Evolutionary conservation across 2,113 vertebrate genomes (phyloP).

Genomic region (Entelurus aequoreus): DNA sequence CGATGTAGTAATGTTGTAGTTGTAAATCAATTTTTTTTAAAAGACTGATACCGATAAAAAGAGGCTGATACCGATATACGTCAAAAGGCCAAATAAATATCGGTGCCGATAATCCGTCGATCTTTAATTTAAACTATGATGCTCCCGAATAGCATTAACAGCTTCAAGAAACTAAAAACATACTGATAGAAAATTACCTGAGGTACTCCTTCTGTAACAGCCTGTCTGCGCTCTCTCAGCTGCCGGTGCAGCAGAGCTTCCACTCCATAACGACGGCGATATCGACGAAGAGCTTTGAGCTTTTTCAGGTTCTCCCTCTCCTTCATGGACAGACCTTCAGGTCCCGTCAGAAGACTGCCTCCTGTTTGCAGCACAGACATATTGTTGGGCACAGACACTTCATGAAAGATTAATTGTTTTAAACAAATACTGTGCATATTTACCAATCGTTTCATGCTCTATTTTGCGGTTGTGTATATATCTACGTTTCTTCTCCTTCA

Average conservation of each 20-base stretch:
- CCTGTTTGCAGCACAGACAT: slow-evolving; percentile 57
- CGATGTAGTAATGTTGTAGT: too few relatives aligned
- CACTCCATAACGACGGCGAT: slow-evolving; percentile 88
- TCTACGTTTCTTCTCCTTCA: slow-evolving; percentile 91
- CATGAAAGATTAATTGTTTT: background rate
- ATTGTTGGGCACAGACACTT: background rate
- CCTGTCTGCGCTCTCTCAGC: slow-evolving; percentile 83
- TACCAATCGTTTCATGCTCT: slow-evolving; percentile 87
- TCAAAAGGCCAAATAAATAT: too few relatives aligned
- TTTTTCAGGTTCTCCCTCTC: slow-evolving; percentile 89
- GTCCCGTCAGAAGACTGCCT: slow-evolving; percentile 85
- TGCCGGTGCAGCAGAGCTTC: slow-evolving; percentile 92
- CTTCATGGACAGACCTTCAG: slow-evolving; percentile 85
- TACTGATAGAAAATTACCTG: slow-evolving; percentile 69
- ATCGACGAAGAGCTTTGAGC: slow-evolving; percentile 87
- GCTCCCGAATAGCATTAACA: too few relatives aligned
- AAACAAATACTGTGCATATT: background rate
- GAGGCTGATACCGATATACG: too few relatives aligned
- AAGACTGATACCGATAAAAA: too few relatives aligned
- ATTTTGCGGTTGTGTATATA: slow-evolving; percentile 87
- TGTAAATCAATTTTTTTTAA: too few relatives aligned
- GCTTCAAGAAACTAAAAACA: too few relatives aligned
- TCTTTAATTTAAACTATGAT: too few relatives aligned
- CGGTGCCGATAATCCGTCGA: too few relatives aligned
- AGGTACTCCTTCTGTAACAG: slow-evolving; percentile 80